Conservation (phyloP, 2,113 vertebrate genomes). For the Chloropsis cyanopogon region DNA sequence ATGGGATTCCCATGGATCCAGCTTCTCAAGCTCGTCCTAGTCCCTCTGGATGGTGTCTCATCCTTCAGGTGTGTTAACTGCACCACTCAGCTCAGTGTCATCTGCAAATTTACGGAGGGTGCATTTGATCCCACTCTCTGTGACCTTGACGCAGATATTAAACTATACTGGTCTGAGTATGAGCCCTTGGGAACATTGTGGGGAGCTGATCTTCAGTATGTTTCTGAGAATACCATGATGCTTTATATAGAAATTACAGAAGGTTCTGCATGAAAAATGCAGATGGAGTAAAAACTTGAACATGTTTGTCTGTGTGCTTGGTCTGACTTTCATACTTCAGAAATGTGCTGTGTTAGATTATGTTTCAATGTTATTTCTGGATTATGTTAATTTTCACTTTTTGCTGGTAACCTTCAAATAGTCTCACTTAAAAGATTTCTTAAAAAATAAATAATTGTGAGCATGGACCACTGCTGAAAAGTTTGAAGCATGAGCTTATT, state of each 20-base stretch:
- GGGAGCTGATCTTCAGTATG: background rate
- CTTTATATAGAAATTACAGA: background rate
- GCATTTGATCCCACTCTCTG: rapidly evolving
- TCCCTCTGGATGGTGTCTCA: background rate
- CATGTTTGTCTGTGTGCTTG: background rate
- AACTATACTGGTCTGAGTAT: background rate
- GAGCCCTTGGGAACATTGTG: background rate
- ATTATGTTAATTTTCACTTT: background rate
- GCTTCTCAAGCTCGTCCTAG: background rate
- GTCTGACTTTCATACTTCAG: background rate
- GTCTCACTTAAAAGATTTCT: background rate
- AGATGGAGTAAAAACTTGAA: background rate
- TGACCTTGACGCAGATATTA: background rate
- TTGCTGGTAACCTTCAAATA: background rate
- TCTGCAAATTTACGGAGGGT: background rate
- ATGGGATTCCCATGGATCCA: background rate
- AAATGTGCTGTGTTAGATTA: background rate
- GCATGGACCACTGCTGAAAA: background rate
- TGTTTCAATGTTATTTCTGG: background rate
- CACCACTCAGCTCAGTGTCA: background rate
- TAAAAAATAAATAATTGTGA: background rate
- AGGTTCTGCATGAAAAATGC: background rate
- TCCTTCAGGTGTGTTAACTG: background rate
- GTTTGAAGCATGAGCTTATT: background rate
- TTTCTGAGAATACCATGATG: background rate